Evolutionary conservation across 2,888 invertebrate genomes (phyloP), one percentile per base, ranked within the genome.

Genomic region (Abrostola tripartita): DNA sequence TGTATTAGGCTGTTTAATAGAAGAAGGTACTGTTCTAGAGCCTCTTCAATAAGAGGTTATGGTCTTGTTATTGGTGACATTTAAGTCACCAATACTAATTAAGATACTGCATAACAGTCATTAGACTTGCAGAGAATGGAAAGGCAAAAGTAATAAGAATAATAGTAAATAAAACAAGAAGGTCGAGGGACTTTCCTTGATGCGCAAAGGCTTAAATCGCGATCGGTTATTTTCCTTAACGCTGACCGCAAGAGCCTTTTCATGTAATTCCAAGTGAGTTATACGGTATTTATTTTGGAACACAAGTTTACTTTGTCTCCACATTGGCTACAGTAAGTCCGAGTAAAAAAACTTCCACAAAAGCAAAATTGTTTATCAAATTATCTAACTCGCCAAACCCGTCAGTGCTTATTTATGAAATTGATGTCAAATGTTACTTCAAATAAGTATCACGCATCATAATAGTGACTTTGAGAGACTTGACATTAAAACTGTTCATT

Each of bases 141-240:
- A 58, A 55, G 11, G 24, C 11, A 53, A 37, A 53, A 38, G 11
- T 47, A n/a, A n/a, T n/a, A n/a, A n/a, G n/a, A n/a, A 36, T 24
- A 54, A 41, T 41, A 38, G 12, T 42, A 58, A 58, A 52, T 44
- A 44, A 54, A 57, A 61, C 41, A 63, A 59, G 9, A 53, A 61
- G 59, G 54, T 54, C 52, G 61, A 61, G 56, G 79, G 63, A 64
- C 70, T 76, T 79, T 70, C 76, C 76, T 79, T 65, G 70, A 69
- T 67, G 61, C 61, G n/a, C 59, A 55, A 56, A 61, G 49, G 63
- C 61, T 50, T 51, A 47, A 52, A 62, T 57, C 60, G 60, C 36
- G 47, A 58, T 62, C 44, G 40, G 38, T 11, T 40, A 52, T 77
- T 77, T 79, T 77, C 74, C 77, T 76, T 61, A 77, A 54, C 12